Base-by-base conservation (phyloP, 2,888 invertebrate genomes). In the Limenitis arthemis region DNA sequence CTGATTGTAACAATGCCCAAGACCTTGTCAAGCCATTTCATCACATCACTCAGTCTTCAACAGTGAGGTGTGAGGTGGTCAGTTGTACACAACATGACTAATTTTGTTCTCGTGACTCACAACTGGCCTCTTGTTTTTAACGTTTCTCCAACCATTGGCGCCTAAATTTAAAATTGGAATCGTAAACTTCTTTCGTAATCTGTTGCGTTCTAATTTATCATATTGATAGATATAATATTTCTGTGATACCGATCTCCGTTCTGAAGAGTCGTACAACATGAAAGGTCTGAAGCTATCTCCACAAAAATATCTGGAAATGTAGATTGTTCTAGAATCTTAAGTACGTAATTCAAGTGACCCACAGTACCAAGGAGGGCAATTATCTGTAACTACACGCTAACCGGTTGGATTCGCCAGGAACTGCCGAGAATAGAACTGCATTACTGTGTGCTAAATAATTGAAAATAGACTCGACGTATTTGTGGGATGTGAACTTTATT, bases 81-180 rank as follows among this genome's bases (percentile, higher is more conserved):
- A 20, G 52, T 50, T 47, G 44, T 48, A 55, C 60, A 57, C 50
- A 56, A 56, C 44, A 51, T 38, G 44, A 56, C 59, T 61, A 61
- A 55, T 57, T 60, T 51, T 54, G 50, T 41, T 40, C 46, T 31
- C 40, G 20, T 60, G 62, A 62, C 57, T 61, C 62, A 62, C 44
- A 44, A 44, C 73, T 70, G 68, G 67, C 73, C 63, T 66, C 63
- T 69, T 64, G 66, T 69, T 68, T 67, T 52, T 60, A 66, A 61
- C 57, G 62, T 60, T 67, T 69, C 66, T 67, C 66, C 69, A 67
- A 65, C 62, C 66, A 62, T 72, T 74, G 68, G 72, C 78, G 76
- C 76, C 70, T 66, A 70, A 72, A 70, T 72, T 77, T 77, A 74
- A 77, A 75, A 67, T 68, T 70, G 70, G 76, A 74, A 69, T 67